Evolutionary conservation across 2,113 vertebrate species (phyloP), one percentile per base, ranked within the genome.

Genomic region (Rhinolophus sinicus): DNA sequence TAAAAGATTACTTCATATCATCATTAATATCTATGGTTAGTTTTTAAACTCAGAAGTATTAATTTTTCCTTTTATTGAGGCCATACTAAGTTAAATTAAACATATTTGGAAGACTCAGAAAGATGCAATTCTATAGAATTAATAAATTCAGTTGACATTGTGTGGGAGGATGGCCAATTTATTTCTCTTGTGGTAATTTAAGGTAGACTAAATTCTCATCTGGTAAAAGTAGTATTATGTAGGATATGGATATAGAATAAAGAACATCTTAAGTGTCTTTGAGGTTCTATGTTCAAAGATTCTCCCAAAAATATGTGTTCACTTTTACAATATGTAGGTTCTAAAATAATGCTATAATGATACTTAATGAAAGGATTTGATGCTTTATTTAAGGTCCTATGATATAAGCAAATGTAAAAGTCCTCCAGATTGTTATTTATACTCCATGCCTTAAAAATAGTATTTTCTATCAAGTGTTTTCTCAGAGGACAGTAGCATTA

Each of bases 111-210:
- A 89, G 81, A 75, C 3, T 60, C 33, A 56, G 16, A 76, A 72
- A 85, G 30, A 64, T 10, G 26, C 1, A 54, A 62, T 95, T 69
- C 18, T 75, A 40, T 19, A 64, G 11, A 90, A 70, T 60, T 90
- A 83, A 73, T 70, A 92, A 96, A 75, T 73, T 33, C 26, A 90
- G 38, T 81, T 94, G 52, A 81, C 90, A 76, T 70, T 40, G 3
- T 87, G 33, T 92, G 13, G 38, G 35, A 84, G 0, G 8, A 58
- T 24, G n/a, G 11, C 38, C 40, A 64, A 90, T 87, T 67, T 7
- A 84, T 88, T 92, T 75, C 5, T 77, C 38, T 94, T 15, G 28
- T 88, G 19, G 3, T 64, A 38, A 69, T 81, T 94, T 93, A 75
- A 75, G 16, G 28, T 75, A 89, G 38, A 58, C 26, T 62, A 83